phyloP scores from a whole-genome alignment of 2,113 vertebrate genomes.

The Crotalus tigris region DNA sequence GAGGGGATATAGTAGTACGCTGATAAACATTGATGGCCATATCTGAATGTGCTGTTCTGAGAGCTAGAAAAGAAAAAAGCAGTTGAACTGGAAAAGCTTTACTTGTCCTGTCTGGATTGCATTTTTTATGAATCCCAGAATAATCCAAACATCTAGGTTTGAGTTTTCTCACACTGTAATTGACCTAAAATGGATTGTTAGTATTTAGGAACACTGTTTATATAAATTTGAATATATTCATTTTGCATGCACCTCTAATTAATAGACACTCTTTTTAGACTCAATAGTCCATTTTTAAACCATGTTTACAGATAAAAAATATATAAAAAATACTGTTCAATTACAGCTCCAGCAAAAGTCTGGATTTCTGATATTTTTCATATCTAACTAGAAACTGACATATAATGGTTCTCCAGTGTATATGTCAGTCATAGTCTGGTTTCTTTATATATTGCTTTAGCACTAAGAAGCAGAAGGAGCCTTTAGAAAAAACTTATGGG shows the following conservation, averaged over 20 bases:
- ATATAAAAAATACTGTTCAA: background rate
- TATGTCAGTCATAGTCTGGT: background rate
- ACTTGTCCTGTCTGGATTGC: background rate
- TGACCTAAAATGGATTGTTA: background rate
- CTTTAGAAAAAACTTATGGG: background rate
- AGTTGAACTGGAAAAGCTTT: background rate
- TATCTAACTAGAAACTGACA: background rate
- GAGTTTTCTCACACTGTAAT: background rate
- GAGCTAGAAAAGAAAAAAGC: background rate
- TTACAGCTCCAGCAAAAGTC: background rate
- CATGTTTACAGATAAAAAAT: background rate
- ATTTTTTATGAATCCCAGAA: background rate
- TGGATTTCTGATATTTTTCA: background rate
- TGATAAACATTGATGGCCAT: background rate
- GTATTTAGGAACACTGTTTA: background rate
- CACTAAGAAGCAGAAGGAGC: background rate
- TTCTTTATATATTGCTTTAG: background rate
- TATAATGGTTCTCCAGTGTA: background rate
- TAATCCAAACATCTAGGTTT: background rate
- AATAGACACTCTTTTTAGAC: background rate
- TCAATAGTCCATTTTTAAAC: background rate
- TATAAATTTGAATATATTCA: background rate
- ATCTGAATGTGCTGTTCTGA: background rate
- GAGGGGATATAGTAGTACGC: background rate
- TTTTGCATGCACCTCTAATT: background rate